phyloP scores from a whole-genome alignment of 2,888 invertebrate genomes.

The Bembecia ichneumoniformis region DNA sequence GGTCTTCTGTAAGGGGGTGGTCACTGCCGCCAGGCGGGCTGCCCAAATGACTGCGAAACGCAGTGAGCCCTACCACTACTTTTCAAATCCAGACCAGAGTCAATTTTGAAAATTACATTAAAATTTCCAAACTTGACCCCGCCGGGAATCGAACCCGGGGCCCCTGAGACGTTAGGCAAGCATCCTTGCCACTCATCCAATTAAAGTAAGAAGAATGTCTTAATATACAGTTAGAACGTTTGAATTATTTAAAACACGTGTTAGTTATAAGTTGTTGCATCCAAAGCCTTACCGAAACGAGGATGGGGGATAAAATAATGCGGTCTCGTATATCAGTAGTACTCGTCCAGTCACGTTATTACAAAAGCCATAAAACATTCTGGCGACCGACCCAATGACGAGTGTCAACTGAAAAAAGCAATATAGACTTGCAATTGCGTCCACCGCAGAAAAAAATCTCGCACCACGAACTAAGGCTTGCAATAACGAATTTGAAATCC shows the following conservation, averaged over 20 bases:
- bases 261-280: conserved; percentile 6
- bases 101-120: too few species aligned
- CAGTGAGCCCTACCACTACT: too few species aligned
- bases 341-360: conserved; percentile 22
- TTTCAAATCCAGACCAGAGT: too few species aligned
- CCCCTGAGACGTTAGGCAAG: too few species aligned
- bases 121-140: too few species aligned
- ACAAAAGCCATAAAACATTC: conserved; percentile 45
- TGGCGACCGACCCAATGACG: conserved; percentile 13
- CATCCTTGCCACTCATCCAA: too few species aligned
- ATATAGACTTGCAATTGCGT: conserved; percentile 35
- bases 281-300: not conserved
- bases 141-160: too few species aligned
- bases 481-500: conserved; percentile 63
- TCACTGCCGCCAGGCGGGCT: too few species aligned
- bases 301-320: not conserved
- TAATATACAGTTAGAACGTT: too few species aligned
- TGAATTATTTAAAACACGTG: conserved; percentile 43
- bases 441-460: conserved; percentile 45
- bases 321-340: not conserved
- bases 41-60: too few species aligned
- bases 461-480: conserved; percentile 32
- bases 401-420: conserved; percentile 47
- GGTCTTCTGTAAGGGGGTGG: too few species aligned
- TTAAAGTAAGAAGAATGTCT: too few species aligned